Evolutionary conservation across 2,113 vertebrate species (phyloP).

Genomic region (Vulpes ferrilata): DNA sequence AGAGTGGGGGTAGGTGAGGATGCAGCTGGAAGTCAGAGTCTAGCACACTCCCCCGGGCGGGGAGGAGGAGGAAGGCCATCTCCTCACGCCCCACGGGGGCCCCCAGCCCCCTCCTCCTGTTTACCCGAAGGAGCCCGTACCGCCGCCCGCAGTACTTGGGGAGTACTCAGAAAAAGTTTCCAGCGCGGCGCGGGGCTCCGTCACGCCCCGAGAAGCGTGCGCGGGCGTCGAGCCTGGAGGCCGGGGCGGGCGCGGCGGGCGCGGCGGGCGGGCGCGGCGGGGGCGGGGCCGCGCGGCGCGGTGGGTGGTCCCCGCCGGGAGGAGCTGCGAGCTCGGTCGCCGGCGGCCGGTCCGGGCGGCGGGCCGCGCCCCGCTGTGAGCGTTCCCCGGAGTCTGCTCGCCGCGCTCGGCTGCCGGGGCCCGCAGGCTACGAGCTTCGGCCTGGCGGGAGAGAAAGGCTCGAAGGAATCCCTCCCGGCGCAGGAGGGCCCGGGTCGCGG

Average conservation of each 20-base stretch:
- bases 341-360: rapidly evolving
- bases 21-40: not conserved
- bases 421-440: not conserved
- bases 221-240: not conserved
- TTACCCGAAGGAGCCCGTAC: not conserved
- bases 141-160: no score
- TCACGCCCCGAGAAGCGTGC: not conserved
- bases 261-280: not conserved
- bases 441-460: not conserved
- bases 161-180: rapidly evolving
- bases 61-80: not conserved
- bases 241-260: rapidly evolving
- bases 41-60: not conserved
- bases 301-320: constrained; percentile 56
- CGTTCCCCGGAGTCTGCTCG: not conserved
- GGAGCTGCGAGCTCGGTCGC: not conserved
- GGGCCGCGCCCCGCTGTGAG: rapidly evolving
- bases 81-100: not conserved
- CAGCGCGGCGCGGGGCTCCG: rapidly evolving
- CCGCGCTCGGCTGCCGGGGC: not conserved
- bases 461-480: not conserved
- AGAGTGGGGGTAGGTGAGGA: not conserved
- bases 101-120: not conserved
- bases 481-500: not conserved
- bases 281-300: not conserved